These are phyloP conservation scores for Mercenaria mercenaria DNA, from an alignment of 1,140 invertebrate species.

Conservation along the genomic window DNA sequence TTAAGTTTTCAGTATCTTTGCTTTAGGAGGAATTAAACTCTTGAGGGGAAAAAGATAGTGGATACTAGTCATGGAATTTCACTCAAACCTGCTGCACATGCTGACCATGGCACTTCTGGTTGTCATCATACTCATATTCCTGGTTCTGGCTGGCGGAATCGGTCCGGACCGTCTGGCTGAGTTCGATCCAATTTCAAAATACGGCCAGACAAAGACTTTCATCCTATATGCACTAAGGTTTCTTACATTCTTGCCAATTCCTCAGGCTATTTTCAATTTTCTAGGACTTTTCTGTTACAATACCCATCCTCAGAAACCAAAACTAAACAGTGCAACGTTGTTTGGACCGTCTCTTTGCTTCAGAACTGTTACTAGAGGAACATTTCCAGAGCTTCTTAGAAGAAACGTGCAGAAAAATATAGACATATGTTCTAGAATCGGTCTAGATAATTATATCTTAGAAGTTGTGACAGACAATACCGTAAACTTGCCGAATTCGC, in stretches of 20 bases:
- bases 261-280: conserved; percentile 75
- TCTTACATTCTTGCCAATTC: conserved; percentile 73
- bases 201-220: conserved; percentile 67
- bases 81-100: neutral
- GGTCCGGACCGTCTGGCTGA: conserved; percentile 6
- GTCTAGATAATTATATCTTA: conserved; percentile 98
- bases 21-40: no score
- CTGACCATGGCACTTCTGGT: conserved; percentile 28
- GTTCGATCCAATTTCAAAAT: conserved; percentile 58
- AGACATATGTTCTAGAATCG: conserved; percentile 94
- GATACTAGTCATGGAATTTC: neutral
- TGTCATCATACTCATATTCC: conserved; percentile 52
- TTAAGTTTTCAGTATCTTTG: no score
- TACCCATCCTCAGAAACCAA: conserved; percentile 97
- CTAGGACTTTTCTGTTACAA: conserved; percentile 93
- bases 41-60: no score
- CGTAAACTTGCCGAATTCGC: conserved; percentile 90
- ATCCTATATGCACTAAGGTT: conserved; percentile 73
- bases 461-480: conserved; percentile 98
- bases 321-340: conserved; percentile 95
- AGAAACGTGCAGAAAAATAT: conserved; percentile 96
- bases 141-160: conserved; percentile 51
- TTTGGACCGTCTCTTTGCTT: conserved; percentile 98
- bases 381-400: conserved; percentile 96
- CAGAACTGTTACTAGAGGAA: conserved; percentile 97